A percentile compares a stretch with the other conserved stretches of the same genome.
Evolutionary conservation across 2,797 vertebrate genomes (phyloP).

Genomic region (Danionella dracula): DNA sequence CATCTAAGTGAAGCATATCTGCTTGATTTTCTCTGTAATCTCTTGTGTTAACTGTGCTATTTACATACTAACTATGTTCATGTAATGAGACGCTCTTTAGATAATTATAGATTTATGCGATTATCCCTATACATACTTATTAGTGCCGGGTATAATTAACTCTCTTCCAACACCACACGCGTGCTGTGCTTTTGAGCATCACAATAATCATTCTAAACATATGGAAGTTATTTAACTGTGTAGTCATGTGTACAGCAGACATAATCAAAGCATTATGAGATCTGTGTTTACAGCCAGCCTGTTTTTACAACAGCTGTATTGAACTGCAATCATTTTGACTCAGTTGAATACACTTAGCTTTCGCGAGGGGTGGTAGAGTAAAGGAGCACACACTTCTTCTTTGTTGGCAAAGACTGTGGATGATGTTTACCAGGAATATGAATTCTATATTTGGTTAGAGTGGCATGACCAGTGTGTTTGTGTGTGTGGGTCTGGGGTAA

Average conservation of each 20-base stretch:
- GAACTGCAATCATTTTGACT: background rate
- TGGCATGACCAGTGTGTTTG: too few species aligned
- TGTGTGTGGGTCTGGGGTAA: too few species aligned
- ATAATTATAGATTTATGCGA: constrained; percentile 43
- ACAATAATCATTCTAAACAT: constrained; percentile 18
- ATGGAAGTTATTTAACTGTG: constrained; percentile 28
- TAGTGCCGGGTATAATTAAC: constrained; percentile 39
- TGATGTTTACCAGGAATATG: too few species aligned
- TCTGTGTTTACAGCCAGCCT: background rate
- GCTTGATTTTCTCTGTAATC: background rate
- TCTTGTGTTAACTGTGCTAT: constrained; percentile 10
- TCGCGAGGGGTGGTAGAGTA: too few species aligned
- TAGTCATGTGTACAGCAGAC: background rate
- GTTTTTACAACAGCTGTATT: background rate
- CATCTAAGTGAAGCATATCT: background rate
- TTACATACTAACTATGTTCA: constrained; percentile 34
- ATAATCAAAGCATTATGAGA: background rate
- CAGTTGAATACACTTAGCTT: background rate
- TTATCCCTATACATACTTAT: constrained; percentile 46
- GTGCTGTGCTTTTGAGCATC: constrained; percentile 1
- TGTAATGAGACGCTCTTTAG: constrained; percentile 37
- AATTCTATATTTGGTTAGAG: too few species aligned
- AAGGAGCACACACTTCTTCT: too few species aligned
- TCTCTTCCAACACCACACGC: constrained; percentile 17
- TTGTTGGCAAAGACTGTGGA: too few species aligned